Evolutionary conservation across 2,113 vertebrate genomes (phyloP).

Genomic region (Heterochromis multidens): DNA sequence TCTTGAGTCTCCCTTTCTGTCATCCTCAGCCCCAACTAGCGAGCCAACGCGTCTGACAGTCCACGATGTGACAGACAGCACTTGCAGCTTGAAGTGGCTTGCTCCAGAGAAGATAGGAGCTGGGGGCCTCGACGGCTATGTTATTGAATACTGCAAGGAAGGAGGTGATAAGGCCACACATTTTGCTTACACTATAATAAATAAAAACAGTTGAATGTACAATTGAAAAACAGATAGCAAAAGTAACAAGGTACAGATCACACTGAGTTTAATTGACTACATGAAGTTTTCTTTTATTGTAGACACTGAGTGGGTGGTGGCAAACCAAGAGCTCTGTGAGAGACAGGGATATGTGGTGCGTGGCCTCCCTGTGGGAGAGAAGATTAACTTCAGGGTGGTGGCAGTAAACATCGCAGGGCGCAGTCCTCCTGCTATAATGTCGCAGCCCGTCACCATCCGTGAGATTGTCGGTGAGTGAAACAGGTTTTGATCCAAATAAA

Average conservation of each 20-base stretch:
- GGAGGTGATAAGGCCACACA: constrained; percentile 71
- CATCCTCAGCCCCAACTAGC: constrained; percentile 81
- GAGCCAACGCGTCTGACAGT: constrained; percentile 81
- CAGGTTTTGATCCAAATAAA: neutral
- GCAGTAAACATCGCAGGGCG: constrained; percentile 84
- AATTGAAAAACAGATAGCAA: neutral
- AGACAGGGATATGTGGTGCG: constrained; percentile 81
- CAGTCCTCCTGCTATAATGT: constrained; percentile 76
- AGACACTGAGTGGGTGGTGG: constrained; percentile 83
- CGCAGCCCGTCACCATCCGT: constrained; percentile 84
- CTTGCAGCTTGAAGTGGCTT: constrained; percentile 87
- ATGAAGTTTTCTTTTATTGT: neutral
- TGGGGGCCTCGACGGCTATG: constrained; percentile 86
- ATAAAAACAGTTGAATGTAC: neutral
- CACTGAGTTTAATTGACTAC: neutral
- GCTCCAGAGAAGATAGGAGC: constrained; percentile 84
- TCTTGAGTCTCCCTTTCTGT: constrained; percentile 11
- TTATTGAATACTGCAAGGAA: constrained; percentile 88
- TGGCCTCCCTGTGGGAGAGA: constrained; percentile 83
- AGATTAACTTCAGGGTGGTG: constrained; percentile 82
- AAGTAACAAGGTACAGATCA: neutral
- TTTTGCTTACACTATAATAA: neutral
- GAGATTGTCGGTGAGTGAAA: constrained; percentile 83
- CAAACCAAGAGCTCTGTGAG: constrained; percentile 80
- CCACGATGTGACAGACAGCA: constrained; percentile 84